Conservation (phyloP, 1,140 invertebrate genomes). For the Drosophila erecta region DNA sequence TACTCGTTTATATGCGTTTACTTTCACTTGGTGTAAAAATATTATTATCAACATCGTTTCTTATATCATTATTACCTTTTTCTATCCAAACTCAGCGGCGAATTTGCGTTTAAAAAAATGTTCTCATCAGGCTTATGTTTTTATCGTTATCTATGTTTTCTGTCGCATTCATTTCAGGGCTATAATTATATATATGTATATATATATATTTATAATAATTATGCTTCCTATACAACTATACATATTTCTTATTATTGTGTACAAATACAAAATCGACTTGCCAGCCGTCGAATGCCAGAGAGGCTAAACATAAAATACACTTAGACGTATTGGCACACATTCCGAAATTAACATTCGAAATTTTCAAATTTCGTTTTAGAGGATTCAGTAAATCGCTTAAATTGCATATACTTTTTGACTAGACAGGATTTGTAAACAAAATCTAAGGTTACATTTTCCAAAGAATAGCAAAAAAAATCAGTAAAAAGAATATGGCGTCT, state of each 20-base stretch:
- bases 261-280: slow-evolving; percentile 32
- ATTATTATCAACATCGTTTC: slow-evolving; percentile 56
- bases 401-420: background rate
- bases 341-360: slow-evolving; percentile 23
- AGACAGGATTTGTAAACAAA: background rate
- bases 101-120: slow-evolving; percentile 52
- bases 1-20: slow-evolving; percentile 64
- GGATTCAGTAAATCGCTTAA: background rate
- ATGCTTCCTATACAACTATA: slow-evolving; percentile 73
- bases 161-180: slow-evolving; percentile 3
- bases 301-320: slow-evolving; percentile 61
- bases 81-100: slow-evolving; percentile 73
- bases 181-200: slow-evolving; percentile 18
- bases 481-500: too few relatives aligned
- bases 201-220: slow-evolving; percentile 32
- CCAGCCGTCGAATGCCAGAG: slow-evolving; percentile 38
- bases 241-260: slow-evolving; percentile 57
- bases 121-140: slow-evolving; percentile 26
- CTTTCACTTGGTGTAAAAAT: slow-evolving; percentile 77
- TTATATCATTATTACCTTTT: slow-evolving; percentile 16
- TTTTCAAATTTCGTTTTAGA: slow-evolving; percentile 8
- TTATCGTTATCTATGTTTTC: slow-evolving; percentile 11
- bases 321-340: slow-evolving; percentile 74
- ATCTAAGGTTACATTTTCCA: background rate
- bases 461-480: background rate